Evolutionary conservation across 2,113 vertebrate species (phyloP).

Genomic region (Aegithalos caudatus): DNA sequence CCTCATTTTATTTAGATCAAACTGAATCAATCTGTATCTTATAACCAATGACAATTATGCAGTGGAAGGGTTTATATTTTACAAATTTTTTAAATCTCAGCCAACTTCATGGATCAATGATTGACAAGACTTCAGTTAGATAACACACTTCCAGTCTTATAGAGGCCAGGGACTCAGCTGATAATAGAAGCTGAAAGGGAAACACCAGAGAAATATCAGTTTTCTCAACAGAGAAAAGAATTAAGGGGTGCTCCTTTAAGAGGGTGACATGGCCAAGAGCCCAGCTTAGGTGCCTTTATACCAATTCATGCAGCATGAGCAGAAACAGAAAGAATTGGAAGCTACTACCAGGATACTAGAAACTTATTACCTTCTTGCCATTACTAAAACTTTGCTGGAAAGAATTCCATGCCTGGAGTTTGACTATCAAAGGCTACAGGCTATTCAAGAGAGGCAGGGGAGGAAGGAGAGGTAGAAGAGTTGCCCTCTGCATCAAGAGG

Average conservation of each 20-base stretch:
- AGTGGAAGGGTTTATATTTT: neutral
- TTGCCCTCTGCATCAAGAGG: neutral
- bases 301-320: neutral
- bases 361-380: neutral
- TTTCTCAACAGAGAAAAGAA: neutral
- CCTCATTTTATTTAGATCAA: neutral
- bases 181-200: neutral
- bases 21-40: neutral
- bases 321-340: neutral
- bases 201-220: neutral
- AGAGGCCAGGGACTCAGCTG: neutral
- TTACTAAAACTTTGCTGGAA: neutral
- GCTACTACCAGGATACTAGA: neutral
- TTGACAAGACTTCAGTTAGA: neutral
- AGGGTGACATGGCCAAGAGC: neutral
- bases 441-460: neutral
- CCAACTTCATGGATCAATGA: neutral
- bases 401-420: neutral
- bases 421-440: accelerated
- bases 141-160: neutral
- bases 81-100: neutral
- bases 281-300: neutral
- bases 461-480: neutral
- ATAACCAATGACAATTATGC: neutral
- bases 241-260: neutral